Conservation (phyloP, 2,797 vertebrate species). For the Meriones psammophilus region DNA sequence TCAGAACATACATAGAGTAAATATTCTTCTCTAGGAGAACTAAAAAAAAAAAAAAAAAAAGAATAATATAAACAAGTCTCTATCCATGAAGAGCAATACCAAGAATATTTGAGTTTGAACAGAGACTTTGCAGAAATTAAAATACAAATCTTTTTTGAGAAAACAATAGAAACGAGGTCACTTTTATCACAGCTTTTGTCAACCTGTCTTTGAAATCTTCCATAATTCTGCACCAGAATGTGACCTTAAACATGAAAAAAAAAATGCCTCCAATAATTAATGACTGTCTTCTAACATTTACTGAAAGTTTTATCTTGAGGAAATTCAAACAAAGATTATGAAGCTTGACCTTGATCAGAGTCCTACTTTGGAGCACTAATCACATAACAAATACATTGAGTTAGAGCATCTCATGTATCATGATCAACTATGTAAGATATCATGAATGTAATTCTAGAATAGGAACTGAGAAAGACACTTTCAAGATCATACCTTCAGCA, state of each 20-base stretch:
- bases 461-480: constrained; percentile 48
- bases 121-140: constrained; percentile 28
- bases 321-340: constrained; percentile 64
- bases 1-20: constrained; percentile 8
- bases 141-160: constrained; percentile 43
- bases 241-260: constrained; percentile 63
- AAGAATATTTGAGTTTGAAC: constrained; percentile 63
- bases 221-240: constrained; percentile 60
- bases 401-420: neutral
- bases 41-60: constrained; percentile 34
- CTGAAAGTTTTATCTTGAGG: constrained; percentile 63
- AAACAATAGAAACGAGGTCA: constrained; percentile 64
- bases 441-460: constrained; percentile 48
- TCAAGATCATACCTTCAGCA: constrained; percentile 56
- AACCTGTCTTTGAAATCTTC: constrained; percentile 54
- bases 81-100: constrained; percentile 11
- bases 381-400: constrained; percentile 29
- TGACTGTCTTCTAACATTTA: constrained; percentile 49
- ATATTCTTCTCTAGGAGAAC: constrained; percentile 53
- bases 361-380: constrained; percentile 47
- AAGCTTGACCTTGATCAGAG: constrained; percentile 29
- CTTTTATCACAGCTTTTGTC: constrained; percentile 55
- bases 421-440: neutral
- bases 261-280: neutral
- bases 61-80: constrained; percentile 55